phyloP scores from a whole-genome alignment of 2,797 vertebrate genomes.

The Sebastes oblongus region DNA sequence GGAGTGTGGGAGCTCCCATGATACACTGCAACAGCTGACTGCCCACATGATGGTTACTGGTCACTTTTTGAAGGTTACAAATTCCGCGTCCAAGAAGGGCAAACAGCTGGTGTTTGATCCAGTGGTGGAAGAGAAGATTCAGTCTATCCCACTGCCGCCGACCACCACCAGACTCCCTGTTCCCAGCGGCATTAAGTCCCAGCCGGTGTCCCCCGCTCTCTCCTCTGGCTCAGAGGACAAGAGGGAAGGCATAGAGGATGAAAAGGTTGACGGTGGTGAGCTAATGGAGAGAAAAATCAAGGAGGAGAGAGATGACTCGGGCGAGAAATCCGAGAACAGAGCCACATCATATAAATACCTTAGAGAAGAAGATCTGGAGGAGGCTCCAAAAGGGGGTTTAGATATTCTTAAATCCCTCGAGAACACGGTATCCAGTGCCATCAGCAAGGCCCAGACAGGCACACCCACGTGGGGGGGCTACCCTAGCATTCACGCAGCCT shows the following conservation, averaged over 20 bases:
- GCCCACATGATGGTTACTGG: constrained; percentile 99
- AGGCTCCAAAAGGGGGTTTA: constrained; percentile 92
- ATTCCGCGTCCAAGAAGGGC: constrained; percentile 98
- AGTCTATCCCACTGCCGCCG: constrained; percentile 96
- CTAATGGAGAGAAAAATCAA: constrained; percentile 89
- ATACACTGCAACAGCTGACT: constrained; percentile 98
- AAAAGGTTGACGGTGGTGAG: constrained; percentile 81
- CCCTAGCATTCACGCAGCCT: constrained; percentile 98
- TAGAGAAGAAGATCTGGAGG: constrained; percentile 96
- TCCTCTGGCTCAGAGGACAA: constrained; percentile 88
- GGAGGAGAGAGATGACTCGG: constrained; percentile 91
- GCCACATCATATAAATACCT: constrained; percentile 94
- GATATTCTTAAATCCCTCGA: constrained; percentile 98
- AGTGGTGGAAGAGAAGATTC: constrained; percentile 96
- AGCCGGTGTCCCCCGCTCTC: constrained; percentile 90
- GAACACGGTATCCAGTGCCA: constrained; percentile 97
- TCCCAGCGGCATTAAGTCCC: constrained; percentile 88
- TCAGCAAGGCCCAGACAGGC: constrained; percentile 99
- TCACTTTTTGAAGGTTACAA: constrained; percentile 98
- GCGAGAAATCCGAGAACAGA: constrained; percentile 77
- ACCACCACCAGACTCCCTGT: constrained; percentile 92
- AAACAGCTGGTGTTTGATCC: constrained; percentile 97
- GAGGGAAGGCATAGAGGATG: constrained; percentile 84
- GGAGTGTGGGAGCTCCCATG: constrained; percentile 99
- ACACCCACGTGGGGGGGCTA: constrained; percentile 98